Evolutionary conservation across 2,113 vertebrate species (phyloP), one percentile per base, ranked within the genome.

Genomic region (Pagrus major): DNA sequence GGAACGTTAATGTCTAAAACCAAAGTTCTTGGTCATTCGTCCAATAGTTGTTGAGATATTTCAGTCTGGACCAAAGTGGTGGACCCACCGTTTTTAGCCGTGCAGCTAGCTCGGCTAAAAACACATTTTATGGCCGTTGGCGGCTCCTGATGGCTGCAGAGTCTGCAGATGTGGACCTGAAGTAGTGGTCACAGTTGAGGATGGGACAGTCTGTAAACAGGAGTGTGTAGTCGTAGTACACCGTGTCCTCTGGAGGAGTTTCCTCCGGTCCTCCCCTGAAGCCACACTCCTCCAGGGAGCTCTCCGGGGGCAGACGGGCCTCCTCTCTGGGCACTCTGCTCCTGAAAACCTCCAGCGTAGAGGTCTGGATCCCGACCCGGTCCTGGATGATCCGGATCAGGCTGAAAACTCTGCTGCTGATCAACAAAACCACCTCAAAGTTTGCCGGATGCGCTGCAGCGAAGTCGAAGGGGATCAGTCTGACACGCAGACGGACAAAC

Each of bases 111-210:
- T 18, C 14, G 21, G n/a, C 61, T 65, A 46, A 44, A 41, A 29
- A 47, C 37, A 10, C 37, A 33, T 35, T 14, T 60, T 11, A 41
- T 21, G 29, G 25, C 39, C 33, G 18, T 2, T 1, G 47, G 25
- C 0, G 4, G 0, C 31, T 66, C 10, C 37, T 59, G 18, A 2
- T 21, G 44, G 15, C 63, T 15, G 2, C 0, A 41, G 44, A 65
- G 25, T 75, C 25, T 8, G n/a, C n/a, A n/a, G 35, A 29, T 7
- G 18, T 72, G 0, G 47, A 55, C 37, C 47, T 66, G 61, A 88
- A 83, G 71, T 83, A 86, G 64, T 49, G 83, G 63, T 89, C 88
- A 55, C 85, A 87, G 78, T 89, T 89, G 31, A 90, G 58, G 33
- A 86, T 41, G 2, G 85, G 78, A 55, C 90, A 89, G 74, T 82